Evolutionary conservation across 2,797 vertebrate species (phyloP).

Genomic region (Salarias fasciatus): DNA sequence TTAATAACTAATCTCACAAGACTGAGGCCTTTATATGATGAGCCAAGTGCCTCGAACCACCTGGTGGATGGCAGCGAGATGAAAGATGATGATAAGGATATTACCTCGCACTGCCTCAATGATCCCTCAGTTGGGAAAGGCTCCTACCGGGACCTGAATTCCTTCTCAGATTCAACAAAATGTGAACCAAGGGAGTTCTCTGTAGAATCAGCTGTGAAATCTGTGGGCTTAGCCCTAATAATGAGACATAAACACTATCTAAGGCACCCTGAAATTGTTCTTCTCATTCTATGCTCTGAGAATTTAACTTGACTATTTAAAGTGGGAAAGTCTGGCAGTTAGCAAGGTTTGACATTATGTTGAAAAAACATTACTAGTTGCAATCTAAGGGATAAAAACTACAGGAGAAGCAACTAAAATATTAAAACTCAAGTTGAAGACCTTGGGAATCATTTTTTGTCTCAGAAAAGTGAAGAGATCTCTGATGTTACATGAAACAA

Average conservation of each 20-base stretch:
- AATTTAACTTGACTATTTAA: too few species aligned
- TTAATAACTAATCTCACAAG: slow-evolving; percentile 54
- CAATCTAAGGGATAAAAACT: too few species aligned
- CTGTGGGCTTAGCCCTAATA: not conserved
- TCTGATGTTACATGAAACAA: too few species aligned
- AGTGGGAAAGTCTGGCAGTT: too few species aligned
- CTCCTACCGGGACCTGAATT: slow-evolving; percentile 12
- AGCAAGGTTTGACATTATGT: too few species aligned
- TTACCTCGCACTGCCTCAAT: not conserved
- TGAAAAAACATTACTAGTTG: too few species aligned
- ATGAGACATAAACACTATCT: not conserved
- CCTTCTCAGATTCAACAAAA: slow-evolving; percentile 6
- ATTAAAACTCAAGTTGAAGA: too few species aligned
- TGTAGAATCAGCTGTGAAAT: slow-evolving; percentile 3
- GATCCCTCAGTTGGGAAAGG: slow-evolving; percentile 6
- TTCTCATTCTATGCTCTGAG: not conserved
- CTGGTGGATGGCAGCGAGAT: slow-evolving; percentile 22
- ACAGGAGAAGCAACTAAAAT: too few species aligned
- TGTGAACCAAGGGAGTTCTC: not conserved
- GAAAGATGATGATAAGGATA: slow-evolving; percentile 33
- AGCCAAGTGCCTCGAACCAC: slow-evolving; percentile 29
- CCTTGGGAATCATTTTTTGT: too few species aligned
- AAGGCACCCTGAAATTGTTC: too few species aligned
- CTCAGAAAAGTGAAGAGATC: too few species aligned
- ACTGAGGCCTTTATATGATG: slow-evolving; percentile 42